These are phyloP conservation scores for Micromussa lordhowensis DNA, from an alignment of 92 coral and sea anemone genomes.

Conservation along the genomic window DNA sequence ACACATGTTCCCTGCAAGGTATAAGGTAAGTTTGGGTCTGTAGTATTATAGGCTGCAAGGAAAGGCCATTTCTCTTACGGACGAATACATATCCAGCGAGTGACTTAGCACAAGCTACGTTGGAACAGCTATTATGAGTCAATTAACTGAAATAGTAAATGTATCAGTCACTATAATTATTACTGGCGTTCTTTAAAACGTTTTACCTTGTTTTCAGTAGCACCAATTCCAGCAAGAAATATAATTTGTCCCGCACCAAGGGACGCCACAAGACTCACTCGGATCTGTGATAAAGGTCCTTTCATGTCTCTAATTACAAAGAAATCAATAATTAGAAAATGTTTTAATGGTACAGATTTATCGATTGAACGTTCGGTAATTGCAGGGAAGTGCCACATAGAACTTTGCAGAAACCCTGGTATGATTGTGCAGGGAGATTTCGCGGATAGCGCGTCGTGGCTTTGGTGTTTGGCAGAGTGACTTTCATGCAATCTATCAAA, in stretches of 20 bases:
- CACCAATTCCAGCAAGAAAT: conserved; percentile 35
- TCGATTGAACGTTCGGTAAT: too few species aligned
- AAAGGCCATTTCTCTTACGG: background rate
- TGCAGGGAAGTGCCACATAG: background rate
- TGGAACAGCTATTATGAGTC: too few species aligned
- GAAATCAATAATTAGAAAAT: background rate
- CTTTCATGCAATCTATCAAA: too few species aligned
- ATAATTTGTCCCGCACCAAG: conserved; percentile 49
- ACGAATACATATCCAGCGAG: too few species aligned
- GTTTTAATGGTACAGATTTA: too few species aligned
- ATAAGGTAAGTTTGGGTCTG: background rate
- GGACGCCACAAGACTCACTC: conserved; percentile 28
- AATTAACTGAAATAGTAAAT: too few species aligned
- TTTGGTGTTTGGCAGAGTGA: background rate
- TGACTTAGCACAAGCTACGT: too few species aligned
- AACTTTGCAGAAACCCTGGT: too few species aligned
- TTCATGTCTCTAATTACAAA: conserved; percentile 8
- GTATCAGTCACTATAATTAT: too few species aligned
- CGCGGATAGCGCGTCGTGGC: too few species aligned
- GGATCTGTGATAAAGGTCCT: conserved; percentile 37
- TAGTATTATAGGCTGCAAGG: background rate
- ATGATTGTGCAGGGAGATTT: too few species aligned
- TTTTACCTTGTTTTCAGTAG: conserved; percentile 43
- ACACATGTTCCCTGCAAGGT: conserved; percentile 24
- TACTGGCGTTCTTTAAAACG: too few species aligned